Percentiles rank a stretch among this genome's conserved stretches.
Conservation (phyloP, 2,113 vertebrate genomes). For the Tympanuchus pallidicinctus region DNA sequence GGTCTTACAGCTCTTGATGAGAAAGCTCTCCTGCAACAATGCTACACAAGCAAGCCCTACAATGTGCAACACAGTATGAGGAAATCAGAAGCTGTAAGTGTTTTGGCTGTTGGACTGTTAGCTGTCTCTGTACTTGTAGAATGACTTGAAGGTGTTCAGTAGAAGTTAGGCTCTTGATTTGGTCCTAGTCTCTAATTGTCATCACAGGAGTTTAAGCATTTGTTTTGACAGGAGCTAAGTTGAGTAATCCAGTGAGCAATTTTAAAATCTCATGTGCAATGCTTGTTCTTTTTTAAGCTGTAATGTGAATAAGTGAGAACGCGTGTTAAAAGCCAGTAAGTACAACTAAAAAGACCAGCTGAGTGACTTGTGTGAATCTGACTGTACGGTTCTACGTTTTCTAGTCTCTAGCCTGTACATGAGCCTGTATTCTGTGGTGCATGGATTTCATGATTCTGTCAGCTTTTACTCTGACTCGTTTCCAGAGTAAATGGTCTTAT, state of each 20-base stretch:
- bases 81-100: slow-evolving; percentile 81
- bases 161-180: not conserved
- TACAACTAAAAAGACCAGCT: not conserved
- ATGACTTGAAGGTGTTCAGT: not conserved
- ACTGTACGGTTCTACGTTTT: not conserved
- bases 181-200: not conserved
- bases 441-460: not conserved
- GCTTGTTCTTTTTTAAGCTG: not conserved
- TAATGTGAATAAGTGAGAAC: not conserved
- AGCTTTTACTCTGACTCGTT: not conserved
- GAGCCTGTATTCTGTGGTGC: not conserved
- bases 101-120: not conserved
- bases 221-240: not conserved
- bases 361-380: not conserved
- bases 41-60: slow-evolving; percentile 59
- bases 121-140: not conserved
- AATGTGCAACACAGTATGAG: slow-evolving; percentile 32
- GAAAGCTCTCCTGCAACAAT: slow-evolving; percentile 75
- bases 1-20: slow-evolving; percentile 63
- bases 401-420: not conserved
- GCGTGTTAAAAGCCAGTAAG: not conserved
- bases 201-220: not conserved
- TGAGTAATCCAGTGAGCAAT: not conserved
- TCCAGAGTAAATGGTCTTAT: not conserved
- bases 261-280: not conserved